Percentiles rank a stretch among this genome's conserved stretches.
phyloP scores from a whole-genome alignment of 2,797 vertebrate species.

The Helostoma temminkii region DNA sequence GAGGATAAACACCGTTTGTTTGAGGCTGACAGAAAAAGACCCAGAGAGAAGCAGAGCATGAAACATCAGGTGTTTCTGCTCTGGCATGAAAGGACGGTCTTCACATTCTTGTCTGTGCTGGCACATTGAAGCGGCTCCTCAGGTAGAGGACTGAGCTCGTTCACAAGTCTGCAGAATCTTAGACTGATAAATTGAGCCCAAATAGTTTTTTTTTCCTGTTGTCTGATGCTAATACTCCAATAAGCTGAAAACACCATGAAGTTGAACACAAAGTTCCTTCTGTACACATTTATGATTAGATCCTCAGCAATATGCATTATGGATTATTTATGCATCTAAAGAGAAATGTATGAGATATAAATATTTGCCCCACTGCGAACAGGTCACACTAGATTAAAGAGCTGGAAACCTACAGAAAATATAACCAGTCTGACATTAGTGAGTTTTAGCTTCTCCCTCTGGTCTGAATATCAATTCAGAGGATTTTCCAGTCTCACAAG shows the following conservation, averaged over 20 bases:
- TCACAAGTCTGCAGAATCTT: slow-evolving; percentile 3
- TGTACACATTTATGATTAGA: neutral
- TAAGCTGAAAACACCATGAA: neutral
- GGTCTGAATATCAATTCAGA: neutral
- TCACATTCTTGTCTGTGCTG: slow-evolving; percentile 25
- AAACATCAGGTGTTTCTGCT: slow-evolving; percentile 30
- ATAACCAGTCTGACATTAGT: neutral
- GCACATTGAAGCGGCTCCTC: slow-evolving; percentile 25
- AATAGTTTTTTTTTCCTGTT: slow-evolving; percentile 6
- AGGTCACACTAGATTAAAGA: neutral
- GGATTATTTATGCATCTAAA: neutral
- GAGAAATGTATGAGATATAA: neutral
- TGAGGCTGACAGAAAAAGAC: slow-evolving; percentile 36
- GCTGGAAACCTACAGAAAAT: neutral
- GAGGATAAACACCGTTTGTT: slow-evolving; percentile 22
- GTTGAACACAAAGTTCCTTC: neutral
- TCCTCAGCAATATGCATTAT: too few species aligned
- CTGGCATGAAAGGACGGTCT: slow-evolving; percentile 19
- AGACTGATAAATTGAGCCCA: neutral
- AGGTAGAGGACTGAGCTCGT: slow-evolving; percentile 32
- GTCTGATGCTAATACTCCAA: neutral
- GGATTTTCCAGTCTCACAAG: neutral
- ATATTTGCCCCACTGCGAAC: neutral
- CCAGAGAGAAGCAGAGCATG: slow-evolving; percentile 27
- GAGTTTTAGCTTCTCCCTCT: slow-evolving; percentile 2